Evolutionary conservation across 2,888 invertebrate genomes (phyloP), one percentile per base, ranked within the genome.

Genomic region (Patella pellucida): DNA sequence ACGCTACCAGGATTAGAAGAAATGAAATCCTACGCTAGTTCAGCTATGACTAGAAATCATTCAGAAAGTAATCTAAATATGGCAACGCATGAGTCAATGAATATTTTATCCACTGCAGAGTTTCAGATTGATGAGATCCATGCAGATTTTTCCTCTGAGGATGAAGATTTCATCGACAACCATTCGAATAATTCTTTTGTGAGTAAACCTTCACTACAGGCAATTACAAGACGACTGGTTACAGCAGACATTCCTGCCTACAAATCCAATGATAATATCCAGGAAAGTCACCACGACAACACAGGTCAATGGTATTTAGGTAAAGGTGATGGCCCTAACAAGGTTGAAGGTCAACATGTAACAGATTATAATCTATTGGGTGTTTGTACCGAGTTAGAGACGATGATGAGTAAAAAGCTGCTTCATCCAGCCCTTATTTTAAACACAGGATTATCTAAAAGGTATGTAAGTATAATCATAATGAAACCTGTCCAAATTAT

Each of bases 321-420:
- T 23, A 62, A 62, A 23, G 62, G 23, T 23, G 1, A 62, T 16
- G 16, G 16, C 16, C 27, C 16, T 62, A 41, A 50, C 16, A 31
- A 27, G 56, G 50, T 19, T 52, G 62, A 62, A 23, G 23, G 23
- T 62, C 19, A 23, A 23, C 54, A 56, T 50, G 41, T 69, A 23
- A 85, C 85, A 52, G 90, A 89, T 76, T 86, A 85, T 74, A 83
- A 84, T 31, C 81, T 90, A n/a, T 81, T 89, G 52, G 87, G 87
- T 0, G 84, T 90, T 50, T 89, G 88, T 76, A 86, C 82, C 74
- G 88, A 90, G 76, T 80, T 89, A 11, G 89, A 90, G 80, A 84
- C 83, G 69, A 73, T 89, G 78, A 83, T 90, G 27, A 87, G 87
- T 74, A 82, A 86, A 69, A 82, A 87, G 72, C 79, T 87, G 7